Evolutionary conservation across 2,888 invertebrate genomes (phyloP), one percentile per base, ranked within the genome.

Genomic region (Nebria brevicollis): DNA sequence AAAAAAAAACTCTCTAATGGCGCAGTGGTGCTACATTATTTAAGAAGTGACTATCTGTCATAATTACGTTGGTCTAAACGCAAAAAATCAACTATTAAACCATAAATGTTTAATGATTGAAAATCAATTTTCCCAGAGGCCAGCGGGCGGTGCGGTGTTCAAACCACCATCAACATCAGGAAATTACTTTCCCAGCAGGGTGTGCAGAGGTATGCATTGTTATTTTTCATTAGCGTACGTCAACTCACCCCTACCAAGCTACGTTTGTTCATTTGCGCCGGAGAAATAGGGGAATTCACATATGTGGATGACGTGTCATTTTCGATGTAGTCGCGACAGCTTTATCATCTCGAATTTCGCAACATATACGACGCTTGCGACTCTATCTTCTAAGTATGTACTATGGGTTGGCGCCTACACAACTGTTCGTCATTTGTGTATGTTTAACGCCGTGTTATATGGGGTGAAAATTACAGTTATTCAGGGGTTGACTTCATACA

Each of bases 51-150:
- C 68, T 10, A 77, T 77, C 54, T 34, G 72, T 77, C 72, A 72
- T 77, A 77, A 77, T 77, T 72, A 73, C 42, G 70, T 64, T 54
- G 2, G 2, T 34, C 2, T 34, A 13, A 13, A 41, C n/a, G 42
- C 11, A 73, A 73, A 72, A 77, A 77, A 77, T 77, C 77, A 77
- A 72, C 77, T 72, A 34, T 65, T 73, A 42, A 54, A 13, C n/a
- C 72, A 54, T 72, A 72, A 77, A 77, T 77, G 64, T 77, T 77
- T 72, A 72, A 77, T 77, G 77, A 77, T 72, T 65, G 77, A 77
- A 77, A 77, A 77, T 77, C 77, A 77, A 77, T 77, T 77, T 65
- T 34, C 13, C 64, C 77, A 11, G 70, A 11, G 54, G 54, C 6
- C 54, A 3, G 54, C 54, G 54, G 7, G 8, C 54, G 8, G 20